Percentiles rank a stretch among this genome's conserved stretches.
phyloP scores from a whole-genome alignment of 2,797 vertebrate species.

The Sebastes steindachneri region DNA sequence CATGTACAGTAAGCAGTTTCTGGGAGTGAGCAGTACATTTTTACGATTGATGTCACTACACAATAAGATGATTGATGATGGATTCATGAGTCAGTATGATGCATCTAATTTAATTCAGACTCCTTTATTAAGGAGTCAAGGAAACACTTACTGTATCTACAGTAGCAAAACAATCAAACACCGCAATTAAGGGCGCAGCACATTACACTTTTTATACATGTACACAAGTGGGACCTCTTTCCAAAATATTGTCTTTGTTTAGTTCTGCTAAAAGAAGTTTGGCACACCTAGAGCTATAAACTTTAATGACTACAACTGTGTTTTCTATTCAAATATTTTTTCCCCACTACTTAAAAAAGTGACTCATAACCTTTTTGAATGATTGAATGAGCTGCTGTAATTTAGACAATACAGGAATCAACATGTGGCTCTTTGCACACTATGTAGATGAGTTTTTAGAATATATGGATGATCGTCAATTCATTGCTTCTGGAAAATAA shows the following conservation, averaged over 20 bases:
- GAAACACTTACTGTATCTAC: slow-evolving; percentile 9
- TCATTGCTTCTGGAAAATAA: neutral
- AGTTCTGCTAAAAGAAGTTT: slow-evolving; percentile 2
- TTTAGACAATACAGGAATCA: neutral
- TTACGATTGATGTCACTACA: neutral
- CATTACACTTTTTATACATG: slow-evolving; percentile 27
- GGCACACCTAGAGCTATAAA: slow-evolving; percentile 41
- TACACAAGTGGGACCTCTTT: neutral
- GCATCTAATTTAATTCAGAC: slow-evolving; percentile 3
- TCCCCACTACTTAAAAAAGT: slow-evolving; percentile 17
- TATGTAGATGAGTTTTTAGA: slow-evolving; percentile 7
- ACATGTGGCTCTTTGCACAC: slow-evolving; percentile 12
- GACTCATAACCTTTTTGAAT: slow-evolving; percentile 25
- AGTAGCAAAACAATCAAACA: slow-evolving; percentile 37
- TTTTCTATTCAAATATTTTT: slow-evolving; percentile 47
- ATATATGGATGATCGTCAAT: slow-evolving; percentile 5
- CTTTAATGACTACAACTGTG: slow-evolving; percentile 43
- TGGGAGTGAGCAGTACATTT: neutral
- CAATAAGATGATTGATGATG: neutral
- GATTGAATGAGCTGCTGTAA: slow-evolving; percentile 5
- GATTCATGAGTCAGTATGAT: slow-evolving; percentile 2
- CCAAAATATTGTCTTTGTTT: slow-evolving; percentile 39
- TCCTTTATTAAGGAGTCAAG: slow-evolving; percentile 14
- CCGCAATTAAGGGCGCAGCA: slow-evolving; percentile 34
- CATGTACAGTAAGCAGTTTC: neutral